Base-by-base conservation (phyloP, 2,113 vertebrate species). In the Thermophis baileyi region DNA sequence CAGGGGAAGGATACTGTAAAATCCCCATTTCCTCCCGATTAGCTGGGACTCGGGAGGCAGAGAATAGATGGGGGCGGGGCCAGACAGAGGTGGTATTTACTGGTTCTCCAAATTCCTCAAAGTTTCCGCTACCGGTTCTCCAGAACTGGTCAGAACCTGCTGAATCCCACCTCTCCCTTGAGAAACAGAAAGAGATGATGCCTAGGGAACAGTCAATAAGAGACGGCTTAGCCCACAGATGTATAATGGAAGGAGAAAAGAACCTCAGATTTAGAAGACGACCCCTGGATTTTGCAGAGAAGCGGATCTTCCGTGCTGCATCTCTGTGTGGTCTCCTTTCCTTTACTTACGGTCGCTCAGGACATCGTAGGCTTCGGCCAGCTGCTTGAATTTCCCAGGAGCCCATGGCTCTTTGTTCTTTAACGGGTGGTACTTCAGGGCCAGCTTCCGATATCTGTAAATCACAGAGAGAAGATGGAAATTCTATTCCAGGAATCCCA, bases 341-440 rank as follows among this genome's bases (percentile, higher is more conserved):
- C 74, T 81, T 50, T 91, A 97, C 98, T 99, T 94, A 99, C 99
- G 98, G 97, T 99, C 98, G 16, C 99, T 99, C 90, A 99, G 96
- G 60, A 99, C 98, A 3, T 99, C 99, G 6, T 99, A 99, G 60
- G 99, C 99, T 95, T 99, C 99, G 0, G 98, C 98, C 90, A 99
- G 97, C 89, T 98, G 97, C 40, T 53, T 93, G 97, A 99, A 99
- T 14, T 55, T 98, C 90, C 98, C 97, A 0, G 3, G n/a, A 0
- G 97, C 97, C 89, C 96, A 94, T 0, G 96, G 88, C 1, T 98
- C 97, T 9, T 2, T 51, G 94, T 98, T 98, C 90, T 95, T 98
- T 14, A 97, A 25, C 0, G 99, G 98, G 2, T 99, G 99, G 97
- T 96, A 98, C 96, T 98, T 98, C 91, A 99, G 90, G 0, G 99